Evolutionary conservation across 1,140 invertebrate species (phyloP).

Genomic region (Drosophila sp.): DNA sequence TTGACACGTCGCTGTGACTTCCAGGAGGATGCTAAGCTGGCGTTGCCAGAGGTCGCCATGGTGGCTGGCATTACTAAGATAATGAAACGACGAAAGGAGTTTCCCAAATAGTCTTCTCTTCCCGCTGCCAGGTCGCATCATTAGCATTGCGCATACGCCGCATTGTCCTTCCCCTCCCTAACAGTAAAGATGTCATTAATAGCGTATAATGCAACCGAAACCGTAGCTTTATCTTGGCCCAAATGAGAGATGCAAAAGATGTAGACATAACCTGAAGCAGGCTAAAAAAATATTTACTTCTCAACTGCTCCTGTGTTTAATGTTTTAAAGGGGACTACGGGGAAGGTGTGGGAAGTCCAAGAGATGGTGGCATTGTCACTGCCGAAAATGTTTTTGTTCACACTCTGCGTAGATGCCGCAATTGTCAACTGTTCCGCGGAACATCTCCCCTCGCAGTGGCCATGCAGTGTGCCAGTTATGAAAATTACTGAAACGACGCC

Average conservation of each 20-base stretch:
- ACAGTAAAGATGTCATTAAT: constrained; percentile 69
- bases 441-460: constrained; percentile 19
- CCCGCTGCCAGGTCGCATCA: constrained; percentile 10
- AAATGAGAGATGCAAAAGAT: constrained; percentile 49
- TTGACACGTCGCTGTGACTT: constrained; percentile 86
- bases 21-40: constrained; percentile 81
- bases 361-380: constrained; percentile 21
- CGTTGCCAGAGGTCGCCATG: constrained; percentile 84
- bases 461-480: constrained; percentile 66
- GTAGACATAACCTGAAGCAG: constrained; percentile 50
- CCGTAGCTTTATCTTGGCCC: constrained; percentile 41
- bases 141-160: constrained; percentile 49
- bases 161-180: constrained; percentile 1
- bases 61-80: constrained; percentile 82
- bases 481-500: constrained; percentile 81
- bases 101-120: constrained; percentile 54
- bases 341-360: background rate
- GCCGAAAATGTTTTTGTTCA: constrained; percentile 77
- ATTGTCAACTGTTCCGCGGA: constrained; percentile 67
- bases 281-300: constrained; percentile 67
- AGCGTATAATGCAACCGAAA: constrained; percentile 66
- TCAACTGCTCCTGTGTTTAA: constrained; percentile 49
- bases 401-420: constrained; percentile 54
- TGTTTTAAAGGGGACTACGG: constrained; percentile 17
- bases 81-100: constrained; percentile 78